These are phyloP conservation scores for Apamea epomidion DNA, from an alignment of 2,888 invertebrate genomes.

Conservation along the genomic window DNA sequence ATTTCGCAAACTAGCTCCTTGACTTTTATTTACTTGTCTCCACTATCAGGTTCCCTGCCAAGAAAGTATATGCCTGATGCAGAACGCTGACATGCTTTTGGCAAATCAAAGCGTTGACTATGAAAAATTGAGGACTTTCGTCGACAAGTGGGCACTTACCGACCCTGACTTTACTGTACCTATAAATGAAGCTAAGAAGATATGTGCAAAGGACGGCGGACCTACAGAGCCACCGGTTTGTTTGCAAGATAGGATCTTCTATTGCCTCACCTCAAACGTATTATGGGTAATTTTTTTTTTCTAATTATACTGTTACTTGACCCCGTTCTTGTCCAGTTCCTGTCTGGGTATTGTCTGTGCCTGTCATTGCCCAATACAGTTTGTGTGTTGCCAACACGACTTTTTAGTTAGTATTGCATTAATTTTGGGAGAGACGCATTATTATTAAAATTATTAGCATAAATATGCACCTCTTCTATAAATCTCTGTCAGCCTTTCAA, in stretches of 20 bases:
- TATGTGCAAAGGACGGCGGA: slow-evolving; percentile 71
- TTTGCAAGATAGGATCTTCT: slow-evolving; percentile 29
- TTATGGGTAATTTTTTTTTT: slow-evolving; percentile 34
- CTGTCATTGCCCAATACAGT: neutral
- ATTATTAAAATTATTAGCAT: neutral
- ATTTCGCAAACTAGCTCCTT: neutral
- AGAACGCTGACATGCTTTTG: slow-evolving; percentile 73
- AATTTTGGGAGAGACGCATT: neutral
- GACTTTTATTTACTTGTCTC: neutral
- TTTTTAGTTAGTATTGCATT: neutral
- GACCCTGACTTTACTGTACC: slow-evolving; percentile 73
- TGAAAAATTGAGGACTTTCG: slow-evolving; percentile 68
- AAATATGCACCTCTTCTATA: neutral
- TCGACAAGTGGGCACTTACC: slow-evolving; percentile 71
- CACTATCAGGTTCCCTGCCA: slow-evolving; percentile 25
- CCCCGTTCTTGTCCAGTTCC: neutral
- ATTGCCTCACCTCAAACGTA: slow-evolving; percentile 37
- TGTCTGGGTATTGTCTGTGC: neutral
- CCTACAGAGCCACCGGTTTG: slow-evolving; percentile 49
- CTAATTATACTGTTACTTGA: neutral
- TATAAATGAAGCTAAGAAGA: slow-evolving; percentile 68
- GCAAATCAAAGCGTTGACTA: slow-evolving; percentile 72
- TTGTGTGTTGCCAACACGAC: too few relatives aligned
- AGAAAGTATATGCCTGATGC: slow-evolving; percentile 74
- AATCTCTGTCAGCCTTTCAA: neutral